Conservation (phyloP, 1,140 invertebrate genomes). For the Trichonephila clavipes region DNA sequence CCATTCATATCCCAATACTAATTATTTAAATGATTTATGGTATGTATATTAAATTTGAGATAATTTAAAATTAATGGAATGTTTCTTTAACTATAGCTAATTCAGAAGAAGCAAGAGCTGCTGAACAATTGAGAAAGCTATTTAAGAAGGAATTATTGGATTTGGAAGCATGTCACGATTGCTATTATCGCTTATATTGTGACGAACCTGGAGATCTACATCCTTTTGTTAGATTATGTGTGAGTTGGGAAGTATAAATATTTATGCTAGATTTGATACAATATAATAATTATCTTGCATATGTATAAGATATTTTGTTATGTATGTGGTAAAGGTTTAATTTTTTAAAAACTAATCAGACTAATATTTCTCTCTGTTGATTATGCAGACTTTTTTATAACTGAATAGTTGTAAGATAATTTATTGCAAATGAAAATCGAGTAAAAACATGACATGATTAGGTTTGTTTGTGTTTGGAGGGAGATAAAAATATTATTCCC, state of each 20-base stretch:
- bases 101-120: background rate
- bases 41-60: background rate
- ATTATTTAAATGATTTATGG: background rate
- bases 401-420: too few species aligned
- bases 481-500: too few species aligned
- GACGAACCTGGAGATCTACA: background rate
- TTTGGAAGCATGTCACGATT: background rate
- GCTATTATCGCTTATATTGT: background rate
- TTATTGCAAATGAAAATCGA: too few species aligned
- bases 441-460: too few species aligned
- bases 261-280: too few species aligned
- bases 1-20: background rate
- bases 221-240: background rate
- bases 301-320: too few species aligned
- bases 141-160: background rate
- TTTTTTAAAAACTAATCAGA: too few species aligned
- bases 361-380: too few species aligned
- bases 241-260: background rate
- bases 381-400: too few species aligned
- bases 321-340: too few species aligned
- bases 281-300: too few species aligned
- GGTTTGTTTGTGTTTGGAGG: too few species aligned
- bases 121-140: background rate
- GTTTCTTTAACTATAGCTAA: background rate
- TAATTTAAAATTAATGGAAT: background rate